These are phyloP conservation scores for Meteorus cinctellus DNA, from an alignment of 2,888 invertebrate genomes.

Conservation along the genomic window DNA sequence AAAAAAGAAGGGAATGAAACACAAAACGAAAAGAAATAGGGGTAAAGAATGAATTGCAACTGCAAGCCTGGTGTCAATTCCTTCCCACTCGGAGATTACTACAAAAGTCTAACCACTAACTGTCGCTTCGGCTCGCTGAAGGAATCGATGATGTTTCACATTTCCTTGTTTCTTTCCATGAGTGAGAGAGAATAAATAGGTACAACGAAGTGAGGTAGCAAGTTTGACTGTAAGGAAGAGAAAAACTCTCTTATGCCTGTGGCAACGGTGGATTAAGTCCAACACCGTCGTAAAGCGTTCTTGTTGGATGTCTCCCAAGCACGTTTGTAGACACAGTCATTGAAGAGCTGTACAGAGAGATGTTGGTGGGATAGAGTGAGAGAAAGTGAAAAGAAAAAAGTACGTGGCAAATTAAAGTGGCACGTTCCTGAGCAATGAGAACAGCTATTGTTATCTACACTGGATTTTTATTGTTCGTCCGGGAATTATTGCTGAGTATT, in stretches of 20 bases:
- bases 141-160: constrained; percentile 8
- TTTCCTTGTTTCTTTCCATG: constrained; percentile 1
- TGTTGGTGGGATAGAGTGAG: background rate
- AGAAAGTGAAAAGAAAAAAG: background rate
- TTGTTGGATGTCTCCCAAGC: constrained; percentile 7
- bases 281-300: background rate
- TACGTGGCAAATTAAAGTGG: constrained; percentile 2
- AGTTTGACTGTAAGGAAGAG: background rate
- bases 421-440: constrained; percentile 6
- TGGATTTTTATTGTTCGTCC: constrained; percentile 1
- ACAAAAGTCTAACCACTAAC: constrained; percentile 8
- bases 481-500: constrained; percentile 4
- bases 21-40: background rate
- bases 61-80: background rate
- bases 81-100: constrained; percentile 9
- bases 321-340: constrained; percentile 6
- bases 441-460: constrained; percentile 10
- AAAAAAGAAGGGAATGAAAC: background rate
- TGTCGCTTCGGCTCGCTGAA: background rate
- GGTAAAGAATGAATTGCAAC: constrained; percentile 15
- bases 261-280: constrained; percentile 9
- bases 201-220: background rate
- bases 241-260: background rate
- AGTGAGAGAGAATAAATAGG: constrained; percentile 7
- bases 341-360: background rate